These are phyloP conservation scores for Drosophila koepferae DNA, from an alignment of 2,888 invertebrate genomes.

Conservation along the genomic window DNA sequence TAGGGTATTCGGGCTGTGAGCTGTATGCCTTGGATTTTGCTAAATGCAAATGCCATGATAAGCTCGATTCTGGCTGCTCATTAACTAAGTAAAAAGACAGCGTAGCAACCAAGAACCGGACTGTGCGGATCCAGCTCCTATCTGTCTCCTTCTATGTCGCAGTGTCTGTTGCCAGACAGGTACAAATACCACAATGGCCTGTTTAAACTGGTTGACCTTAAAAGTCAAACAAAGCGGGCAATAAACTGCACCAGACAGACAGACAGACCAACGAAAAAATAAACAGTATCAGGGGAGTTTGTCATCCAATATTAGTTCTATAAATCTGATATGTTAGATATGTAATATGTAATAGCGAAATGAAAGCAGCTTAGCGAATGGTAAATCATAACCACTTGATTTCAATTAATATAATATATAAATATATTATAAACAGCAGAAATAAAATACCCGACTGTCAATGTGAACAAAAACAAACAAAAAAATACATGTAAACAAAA, in stretches of 20 bases:
- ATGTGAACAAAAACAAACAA: conserved; percentile 35
- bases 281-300: neutral
- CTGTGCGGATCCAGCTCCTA: conserved; percentile 7
- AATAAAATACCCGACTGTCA: conserved; percentile 10
- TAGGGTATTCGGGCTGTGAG: conserved; percentile 1
- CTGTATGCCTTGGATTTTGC: conserved; percentile 6
- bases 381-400: conserved; percentile 52
- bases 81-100: conserved; percentile 15
- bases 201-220: conserved; percentile 66
- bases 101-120: conserved; percentile 43
- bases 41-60: conserved; percentile 30
- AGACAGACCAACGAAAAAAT: neutral
- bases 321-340: neutral
- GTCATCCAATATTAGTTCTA: neutral
- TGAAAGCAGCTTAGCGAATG: conserved; percentile 6
- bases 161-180: conserved; percentile 21
- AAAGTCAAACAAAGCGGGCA: conserved; percentile 31
- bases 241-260: conserved; percentile 10
- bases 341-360: neutral
- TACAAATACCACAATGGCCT: conserved; percentile 19
- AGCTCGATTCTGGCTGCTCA: conserved; percentile 22
- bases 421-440: conserved; percentile 14
- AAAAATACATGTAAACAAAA: conserved; percentile 69
- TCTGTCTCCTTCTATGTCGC: conserved; percentile 2
- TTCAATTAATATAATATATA: conserved; percentile 58